Evolutionary conservation across 2,113 vertebrate genomes (phyloP), one percentile per base, ranked within the genome.

Genomic region (Erinaceus europaeus): DNA sequence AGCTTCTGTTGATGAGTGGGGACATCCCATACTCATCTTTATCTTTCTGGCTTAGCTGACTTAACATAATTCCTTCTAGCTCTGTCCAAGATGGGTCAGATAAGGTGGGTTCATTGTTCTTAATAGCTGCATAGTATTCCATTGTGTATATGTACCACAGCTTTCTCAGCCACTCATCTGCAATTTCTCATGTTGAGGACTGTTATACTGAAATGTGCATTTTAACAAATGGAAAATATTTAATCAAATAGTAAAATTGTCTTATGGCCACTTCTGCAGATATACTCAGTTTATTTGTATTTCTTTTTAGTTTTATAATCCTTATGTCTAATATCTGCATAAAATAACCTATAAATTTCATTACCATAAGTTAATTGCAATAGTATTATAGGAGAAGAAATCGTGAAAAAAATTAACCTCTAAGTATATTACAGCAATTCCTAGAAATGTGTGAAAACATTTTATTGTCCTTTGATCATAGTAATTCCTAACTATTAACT

Each of bases 281-380:
- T 15, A 34, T 2, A 72, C 67, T 81, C 17, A 29, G 20, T 25
- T 87, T 73, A 57, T 78, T 44, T 65, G 5, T 69, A 53, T 59
- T 50, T 57, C n/a, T n/a, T 76, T 91, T 86, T 4, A 80, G 32
- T 71, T 84, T 80, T 46, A 65, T 76, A 68, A 67, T 69, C 32
- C 32, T 52, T 13, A 57, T 46, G 6, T n/a, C 52, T 15, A 40
- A 48, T 79, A n/a, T 79, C 72, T 83, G 27, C 50, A 61, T 38
- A 64, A 68, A 65, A 57, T 79, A 12, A 69, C 25, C 76, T 86
- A 61, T 80, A 80, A 61, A 34, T 1, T 64, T 67, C 7, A 74
- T 46, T 61, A 52, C 3, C 27, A 59, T 76, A 78, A 78, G 77
- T 46, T 78, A 53, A 25, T 68, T 44, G 4, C 55, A 72, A 80